A percentile compares a stretch with the other conserved stretches of the same genome.
These are phyloP conservation scores for Lypha dubia DNA, from an alignment of 2,888 invertebrate genomes.

Conservation along the genomic window DNA sequence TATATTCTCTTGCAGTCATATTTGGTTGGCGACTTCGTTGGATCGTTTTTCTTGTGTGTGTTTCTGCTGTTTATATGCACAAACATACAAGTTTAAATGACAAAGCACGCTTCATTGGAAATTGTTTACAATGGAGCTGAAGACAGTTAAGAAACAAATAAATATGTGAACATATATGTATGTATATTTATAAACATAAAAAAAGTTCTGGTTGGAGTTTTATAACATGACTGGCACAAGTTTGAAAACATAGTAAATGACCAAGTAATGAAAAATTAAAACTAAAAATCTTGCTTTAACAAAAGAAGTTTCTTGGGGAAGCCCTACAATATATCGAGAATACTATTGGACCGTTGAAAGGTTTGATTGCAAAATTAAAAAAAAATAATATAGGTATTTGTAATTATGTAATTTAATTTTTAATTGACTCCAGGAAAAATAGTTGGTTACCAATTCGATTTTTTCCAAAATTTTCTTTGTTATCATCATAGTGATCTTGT, in stretches of 20 bases:
- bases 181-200: constrained; percentile 1
- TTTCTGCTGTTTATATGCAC: constrained; percentile 7
- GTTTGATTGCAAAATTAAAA: not conserved
- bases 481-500: too few relatives aligned
- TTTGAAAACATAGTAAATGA: constrained; percentile 51
- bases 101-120: constrained; percentile 73
- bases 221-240: constrained; percentile 69
- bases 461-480: too few relatives aligned
- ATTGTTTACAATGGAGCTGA: constrained; percentile 64
- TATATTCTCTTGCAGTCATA: constrained; percentile 50
- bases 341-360: accelerated
- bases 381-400: too few relatives aligned
- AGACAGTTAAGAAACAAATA: constrained; percentile 37
- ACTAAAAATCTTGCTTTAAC: constrained; percentile 52
- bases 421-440: too few relatives aligned
- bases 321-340: not conserved
- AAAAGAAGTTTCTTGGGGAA: constrained; percentile 53
- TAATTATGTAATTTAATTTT: too few relatives aligned
- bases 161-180: too few relatives aligned
- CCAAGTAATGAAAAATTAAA: constrained; percentile 5
- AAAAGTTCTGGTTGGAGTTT: constrained; percentile 55
- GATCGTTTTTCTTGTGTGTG: not conserved
- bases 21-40: constrained; percentile 33
- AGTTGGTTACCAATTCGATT: too few relatives aligned
- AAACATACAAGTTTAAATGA: constrained; percentile 60